These are phyloP conservation scores for Quiscalus mexicanus DNA, from an alignment of 2,113 vertebrate genomes.

Conservation along the genomic window DNA sequence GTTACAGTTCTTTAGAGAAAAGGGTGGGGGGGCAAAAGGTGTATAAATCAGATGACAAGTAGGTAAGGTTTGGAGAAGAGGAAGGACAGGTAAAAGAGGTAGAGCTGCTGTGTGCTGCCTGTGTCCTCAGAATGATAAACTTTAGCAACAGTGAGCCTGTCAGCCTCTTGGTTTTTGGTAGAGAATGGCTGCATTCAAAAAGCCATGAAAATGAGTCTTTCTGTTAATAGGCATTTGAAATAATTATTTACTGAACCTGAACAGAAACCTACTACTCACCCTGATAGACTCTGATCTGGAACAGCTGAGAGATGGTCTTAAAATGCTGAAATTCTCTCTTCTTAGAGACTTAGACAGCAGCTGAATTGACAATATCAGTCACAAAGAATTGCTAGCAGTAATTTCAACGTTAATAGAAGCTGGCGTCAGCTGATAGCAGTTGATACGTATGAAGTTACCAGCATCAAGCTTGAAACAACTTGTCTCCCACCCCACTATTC, in stretches of 20 bases:
- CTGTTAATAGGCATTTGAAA: not conserved
- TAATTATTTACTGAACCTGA: not conserved
- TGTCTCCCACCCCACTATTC: not conserved
- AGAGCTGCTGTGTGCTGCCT: not conserved
- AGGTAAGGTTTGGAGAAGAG: not conserved
- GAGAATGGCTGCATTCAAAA: not conserved
- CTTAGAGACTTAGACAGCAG: not conserved
- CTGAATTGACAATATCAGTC: not conserved
- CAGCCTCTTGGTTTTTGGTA: not conserved
- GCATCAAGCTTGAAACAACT: not conserved
- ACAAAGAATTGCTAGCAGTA: not conserved
- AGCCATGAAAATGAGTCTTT: not conserved
- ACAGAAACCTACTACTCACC: not conserved
- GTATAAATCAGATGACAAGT: not conserved
- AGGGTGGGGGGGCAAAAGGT: not conserved
- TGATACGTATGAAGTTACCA: not conserved
- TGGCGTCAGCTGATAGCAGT: not conserved
- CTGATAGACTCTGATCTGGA: not conserved
- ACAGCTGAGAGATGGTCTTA: not conserved
- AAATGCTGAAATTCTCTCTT: not conserved
- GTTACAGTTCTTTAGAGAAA: not conserved
- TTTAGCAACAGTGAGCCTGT: not conserved
- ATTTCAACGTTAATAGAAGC: not conserved
- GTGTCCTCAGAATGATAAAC: not conserved
- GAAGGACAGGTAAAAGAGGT: not conserved